Conservation (phyloP, 2,888 invertebrate genomes). For the Brachypterus glaber region DNA sequence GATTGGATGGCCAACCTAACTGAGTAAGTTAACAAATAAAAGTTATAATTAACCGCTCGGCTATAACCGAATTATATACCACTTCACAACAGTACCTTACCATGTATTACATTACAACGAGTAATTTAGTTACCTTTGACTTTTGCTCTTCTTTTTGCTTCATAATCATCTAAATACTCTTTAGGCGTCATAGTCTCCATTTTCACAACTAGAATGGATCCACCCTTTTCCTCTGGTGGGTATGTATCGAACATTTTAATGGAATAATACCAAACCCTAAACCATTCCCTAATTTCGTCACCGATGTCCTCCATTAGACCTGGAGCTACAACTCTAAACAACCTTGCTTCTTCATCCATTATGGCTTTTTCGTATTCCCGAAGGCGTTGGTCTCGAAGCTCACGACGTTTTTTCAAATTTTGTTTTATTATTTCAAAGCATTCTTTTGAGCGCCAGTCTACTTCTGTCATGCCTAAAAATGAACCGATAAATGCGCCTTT, state of each 20-base stretch:
- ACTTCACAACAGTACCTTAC: too few relatives aligned
- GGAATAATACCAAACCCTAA: constrained; percentile 53
- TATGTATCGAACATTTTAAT: constrained; percentile 58
- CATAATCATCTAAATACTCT: constrained; percentile 45
- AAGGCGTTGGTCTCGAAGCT: constrained; percentile 42
- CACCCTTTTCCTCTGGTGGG: constrained; percentile 64
- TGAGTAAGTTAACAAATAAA: too few relatives aligned
- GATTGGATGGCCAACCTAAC: too few relatives aligned
- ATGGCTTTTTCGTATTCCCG: constrained; percentile 41
- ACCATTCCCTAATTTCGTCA: constrained; percentile 68
- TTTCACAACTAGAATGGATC: constrained; percentile 48
- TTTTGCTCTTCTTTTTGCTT: constrained; percentile 30
- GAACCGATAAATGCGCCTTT: neutral
- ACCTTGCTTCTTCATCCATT: constrained; percentile 44
- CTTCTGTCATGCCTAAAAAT: constrained; percentile 45
- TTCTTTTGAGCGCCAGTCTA: constrained; percentile 42
- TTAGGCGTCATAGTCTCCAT: constrained; percentile 52
- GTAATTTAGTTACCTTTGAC: constrained; percentile 30
- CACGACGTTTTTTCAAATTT: constrained; percentile 42
- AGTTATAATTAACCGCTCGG: too few relatives aligned
- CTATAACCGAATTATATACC: too few relatives aligned
- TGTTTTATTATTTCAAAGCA: constrained; percentile 43
- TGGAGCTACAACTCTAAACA: constrained; percentile 45
- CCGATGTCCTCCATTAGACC: constrained; percentile 65
- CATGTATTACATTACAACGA: too few relatives aligned